Conservation (phyloP, 2,113 vertebrate genomes). For the Phaethon lepturus region DNA sequence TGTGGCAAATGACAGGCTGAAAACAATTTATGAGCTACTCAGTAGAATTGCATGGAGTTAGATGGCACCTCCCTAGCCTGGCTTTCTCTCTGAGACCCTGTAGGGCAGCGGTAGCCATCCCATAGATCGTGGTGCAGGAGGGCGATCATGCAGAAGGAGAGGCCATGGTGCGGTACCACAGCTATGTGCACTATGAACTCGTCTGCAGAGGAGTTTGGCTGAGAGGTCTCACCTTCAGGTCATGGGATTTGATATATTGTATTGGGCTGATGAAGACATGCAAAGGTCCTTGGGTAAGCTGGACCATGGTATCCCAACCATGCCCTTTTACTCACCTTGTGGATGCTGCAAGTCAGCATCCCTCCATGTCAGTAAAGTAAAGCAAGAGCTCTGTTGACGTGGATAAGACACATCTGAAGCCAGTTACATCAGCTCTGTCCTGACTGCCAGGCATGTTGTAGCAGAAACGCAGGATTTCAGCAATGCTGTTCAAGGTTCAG, state of each 20-base stretch:
- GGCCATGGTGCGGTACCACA: background rate
- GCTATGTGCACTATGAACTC: fast-evolving
- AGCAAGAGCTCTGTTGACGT: background rate
- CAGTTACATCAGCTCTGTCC: background rate
- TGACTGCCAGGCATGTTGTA: background rate
- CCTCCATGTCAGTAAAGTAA: background rate
- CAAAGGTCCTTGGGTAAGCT: background rate
- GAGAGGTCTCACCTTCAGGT: background rate
- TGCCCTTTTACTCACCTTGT: background rate
- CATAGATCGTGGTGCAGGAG: background rate
- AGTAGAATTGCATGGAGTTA: background rate
- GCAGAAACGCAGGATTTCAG: background rate
- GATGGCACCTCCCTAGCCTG: background rate
- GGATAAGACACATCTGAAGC: background rate
- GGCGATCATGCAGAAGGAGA: background rate
- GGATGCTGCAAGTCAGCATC: background rate
- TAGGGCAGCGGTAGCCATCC: background rate
- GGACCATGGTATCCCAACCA: background rate
- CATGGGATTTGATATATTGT: background rate
- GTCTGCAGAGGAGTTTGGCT: background rate
- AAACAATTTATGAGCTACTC: background rate
- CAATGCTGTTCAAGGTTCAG: background rate
- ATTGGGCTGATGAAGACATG: background rate
- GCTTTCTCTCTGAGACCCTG: fast-evolving
- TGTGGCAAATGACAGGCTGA: background rate